These are phyloP conservation scores for Tetramorium alpestre DNA, from an alignment of 1,140 invertebrate species.

Conservation along the genomic window DNA sequence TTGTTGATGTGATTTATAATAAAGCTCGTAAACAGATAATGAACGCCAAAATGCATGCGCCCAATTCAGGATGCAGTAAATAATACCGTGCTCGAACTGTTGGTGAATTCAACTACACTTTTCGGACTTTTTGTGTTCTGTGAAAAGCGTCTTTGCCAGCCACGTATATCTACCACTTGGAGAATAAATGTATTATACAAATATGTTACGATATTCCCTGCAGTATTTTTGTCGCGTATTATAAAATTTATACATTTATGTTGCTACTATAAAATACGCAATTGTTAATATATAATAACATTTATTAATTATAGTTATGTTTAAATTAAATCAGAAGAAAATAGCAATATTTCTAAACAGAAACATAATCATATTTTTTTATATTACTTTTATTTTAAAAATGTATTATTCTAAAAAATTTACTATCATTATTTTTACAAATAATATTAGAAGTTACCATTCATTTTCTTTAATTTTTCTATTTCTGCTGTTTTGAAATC, in stretches of 20 bases:
- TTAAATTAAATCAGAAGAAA: not conserved
- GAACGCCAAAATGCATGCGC: not conserved
- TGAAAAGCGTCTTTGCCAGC: not conserved
- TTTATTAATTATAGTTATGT: not conserved
- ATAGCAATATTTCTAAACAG: not conserved
- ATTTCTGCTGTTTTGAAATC: not conserved
- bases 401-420: not conserved
- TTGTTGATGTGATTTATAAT: constrained; percentile 15
- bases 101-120: not conserved
- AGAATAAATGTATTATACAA: constrained; percentile 20
- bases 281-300: not conserved
- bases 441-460: not conserved
- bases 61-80: constrained; percentile 24
- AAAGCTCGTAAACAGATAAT: constrained; percentile 33
- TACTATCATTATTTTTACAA: not conserved
- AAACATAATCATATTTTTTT: not conserved
- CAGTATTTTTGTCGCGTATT: not conserved
- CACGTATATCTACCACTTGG: not conserved
- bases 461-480: not conserved
- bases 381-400: not conserved
- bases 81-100: constrained; percentile 1
- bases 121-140: constrained; percentile 2
- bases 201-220: not conserved
- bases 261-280: not conserved
- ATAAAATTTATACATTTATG: not conserved